These are phyloP conservation scores for Diarsia brunnea DNA, from an alignment of 2,888 invertebrate genomes.

Conservation along the genomic window DNA sequence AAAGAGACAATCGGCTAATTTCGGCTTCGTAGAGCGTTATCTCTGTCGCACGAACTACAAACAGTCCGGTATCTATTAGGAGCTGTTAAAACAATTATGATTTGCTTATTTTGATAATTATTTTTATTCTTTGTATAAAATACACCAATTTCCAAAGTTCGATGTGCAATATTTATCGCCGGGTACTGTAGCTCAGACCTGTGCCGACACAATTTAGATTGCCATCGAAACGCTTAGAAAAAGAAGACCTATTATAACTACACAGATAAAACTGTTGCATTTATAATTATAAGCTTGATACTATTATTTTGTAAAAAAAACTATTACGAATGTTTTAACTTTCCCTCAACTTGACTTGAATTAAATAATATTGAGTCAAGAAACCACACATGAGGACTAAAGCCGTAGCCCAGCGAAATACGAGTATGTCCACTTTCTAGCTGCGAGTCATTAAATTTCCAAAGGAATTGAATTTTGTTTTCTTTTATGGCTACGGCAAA, in stretches of 20 bases:
- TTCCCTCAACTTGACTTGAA: not conserved
- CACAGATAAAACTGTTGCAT: constrained; percentile 9
- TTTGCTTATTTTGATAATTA: too few species aligned
- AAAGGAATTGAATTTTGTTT: not conserved
- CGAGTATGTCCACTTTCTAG: not conserved
- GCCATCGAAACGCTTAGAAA: too few species aligned
- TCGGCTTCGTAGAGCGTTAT: too few species aligned
- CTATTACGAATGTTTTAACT: constrained; percentile 1
- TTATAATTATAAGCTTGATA: constrained; percentile 12
- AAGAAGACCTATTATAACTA: not conserved
- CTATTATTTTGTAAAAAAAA: constrained; percentile 2
- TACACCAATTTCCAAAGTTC: too few species aligned
- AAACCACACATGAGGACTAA: not conserved
- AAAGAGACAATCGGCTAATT: too few species aligned
- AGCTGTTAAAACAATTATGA: too few species aligned
- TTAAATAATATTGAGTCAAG: not conserved
- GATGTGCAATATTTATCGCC: too few species aligned
- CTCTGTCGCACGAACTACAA: too few species aligned
- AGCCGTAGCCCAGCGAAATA: not conserved
- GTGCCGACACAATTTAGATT: too few species aligned
- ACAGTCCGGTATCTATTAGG: too few species aligned
- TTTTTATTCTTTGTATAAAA: too few species aligned
- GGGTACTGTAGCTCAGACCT: too few species aligned
- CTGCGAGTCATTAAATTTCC: not conserved
- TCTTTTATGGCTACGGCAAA: not conserved